phyloP scores from a whole-genome alignment of 2,113 vertebrate genomes.

The Hypocryptadius cinnamomeus region DNA sequence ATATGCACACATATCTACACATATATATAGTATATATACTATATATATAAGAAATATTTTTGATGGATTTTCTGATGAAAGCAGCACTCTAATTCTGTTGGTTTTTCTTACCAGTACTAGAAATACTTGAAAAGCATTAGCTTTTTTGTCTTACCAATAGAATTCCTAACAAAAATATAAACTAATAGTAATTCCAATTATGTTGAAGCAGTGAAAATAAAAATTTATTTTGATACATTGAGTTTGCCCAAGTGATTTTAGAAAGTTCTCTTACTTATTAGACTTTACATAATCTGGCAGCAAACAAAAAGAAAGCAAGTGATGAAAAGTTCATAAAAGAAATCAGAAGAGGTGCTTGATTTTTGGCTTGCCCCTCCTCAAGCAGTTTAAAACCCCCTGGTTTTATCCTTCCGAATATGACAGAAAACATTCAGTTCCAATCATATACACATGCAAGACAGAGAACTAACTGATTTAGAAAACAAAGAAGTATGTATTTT shows the following conservation, averaged over 20 bases:
- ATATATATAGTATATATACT: neutral
- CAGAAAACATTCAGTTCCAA: neutral
- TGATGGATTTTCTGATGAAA: neutral
- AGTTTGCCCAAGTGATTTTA: neutral
- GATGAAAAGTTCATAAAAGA: neutral
- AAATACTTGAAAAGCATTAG: neutral
- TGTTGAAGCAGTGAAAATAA: neutral
- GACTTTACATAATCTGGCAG: neutral
- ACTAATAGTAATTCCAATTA: neutral
- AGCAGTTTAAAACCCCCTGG: accelerated
- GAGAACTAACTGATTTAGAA: neutral
- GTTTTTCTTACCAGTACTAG: neutral
- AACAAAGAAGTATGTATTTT: neutral
- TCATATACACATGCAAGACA: neutral
- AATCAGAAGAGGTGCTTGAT: neutral
- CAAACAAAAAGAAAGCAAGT: neutral
- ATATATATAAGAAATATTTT: neutral
- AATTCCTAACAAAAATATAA: neutral
- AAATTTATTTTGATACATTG: neutral
- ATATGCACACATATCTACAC: neutral
- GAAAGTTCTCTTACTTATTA: neutral
- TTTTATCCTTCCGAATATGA: neutral
- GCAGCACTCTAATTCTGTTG: neutral
- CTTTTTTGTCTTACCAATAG: neutral
- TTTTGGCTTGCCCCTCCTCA: neutral